These are phyloP conservation scores for Chrysolina americana DNA, from an alignment of 2,888 invertebrate genomes.

Conservation along the genomic window DNA sequence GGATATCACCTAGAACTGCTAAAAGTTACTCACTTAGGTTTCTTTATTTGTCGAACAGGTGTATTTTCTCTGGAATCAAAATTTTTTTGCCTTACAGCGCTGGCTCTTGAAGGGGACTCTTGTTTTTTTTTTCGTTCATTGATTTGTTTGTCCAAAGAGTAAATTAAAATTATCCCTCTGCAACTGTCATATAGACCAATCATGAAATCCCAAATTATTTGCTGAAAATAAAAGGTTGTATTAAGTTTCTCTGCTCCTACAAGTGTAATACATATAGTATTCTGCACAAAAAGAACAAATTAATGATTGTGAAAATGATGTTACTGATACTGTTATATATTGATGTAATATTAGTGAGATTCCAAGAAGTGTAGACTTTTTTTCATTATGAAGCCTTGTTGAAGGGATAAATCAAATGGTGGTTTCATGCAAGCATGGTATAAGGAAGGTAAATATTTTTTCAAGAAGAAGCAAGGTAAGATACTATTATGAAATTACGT, in stretches of 20 bases:
- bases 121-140: slow-evolving; percentile 76
- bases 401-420: no score
- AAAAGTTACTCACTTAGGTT: slow-evolving; percentile 69
- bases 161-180: slow-evolving; percentile 81
- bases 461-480: no score
- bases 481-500: no score
- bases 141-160: slow-evolving; percentile 85
- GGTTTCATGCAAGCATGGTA: no score
- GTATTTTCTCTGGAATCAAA: slow-evolving; percentile 60
- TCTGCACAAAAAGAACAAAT: no score
- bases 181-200: slow-evolving; percentile 86
- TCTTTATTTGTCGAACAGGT: slow-evolving; percentile 66
- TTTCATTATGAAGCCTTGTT: no score
- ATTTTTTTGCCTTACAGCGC: slow-evolving; percentile 65
- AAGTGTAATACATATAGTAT: no score
- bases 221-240: slow-evolving; percentile 69
- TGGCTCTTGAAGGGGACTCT: slow-evolving; percentile 72
- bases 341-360: no score
- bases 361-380: no score
- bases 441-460: no score
- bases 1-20: neutral
- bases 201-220: slow-evolving; percentile 76
- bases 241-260: neutral
- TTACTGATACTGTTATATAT: no score
- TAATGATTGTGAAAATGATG: no score